Conservation (phyloP, 2,888 invertebrate species). For the Argyra leucocephala region DNA sequence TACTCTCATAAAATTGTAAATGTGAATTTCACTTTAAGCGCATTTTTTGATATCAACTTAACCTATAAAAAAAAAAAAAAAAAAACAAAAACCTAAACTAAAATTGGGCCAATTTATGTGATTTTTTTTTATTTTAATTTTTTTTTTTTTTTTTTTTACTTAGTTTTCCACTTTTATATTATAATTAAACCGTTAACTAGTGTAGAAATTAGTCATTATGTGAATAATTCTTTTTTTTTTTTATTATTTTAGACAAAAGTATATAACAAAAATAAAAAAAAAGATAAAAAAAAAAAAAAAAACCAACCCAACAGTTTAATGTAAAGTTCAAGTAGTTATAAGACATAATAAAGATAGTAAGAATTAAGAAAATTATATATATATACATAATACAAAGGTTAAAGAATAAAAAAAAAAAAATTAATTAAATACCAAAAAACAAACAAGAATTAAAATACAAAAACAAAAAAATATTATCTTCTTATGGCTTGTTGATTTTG, state of each 20-base stretch:
- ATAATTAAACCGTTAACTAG: slow-evolving; percentile 23
- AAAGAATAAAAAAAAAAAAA: not conserved
- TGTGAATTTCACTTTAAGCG: not conserved
- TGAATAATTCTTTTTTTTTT: slow-evolving; percentile 16
- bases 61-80: not conserved
- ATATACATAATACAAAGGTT: not conserved
- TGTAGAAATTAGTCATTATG: slow-evolving; percentile 21
- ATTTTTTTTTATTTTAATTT: no score
- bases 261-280: not conserved
- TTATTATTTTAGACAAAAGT: not conserved
- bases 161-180: no score
- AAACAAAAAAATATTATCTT: not conserved
- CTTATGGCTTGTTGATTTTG: not conserved
- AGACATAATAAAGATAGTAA: not conserved
- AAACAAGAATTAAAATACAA: not conserved
- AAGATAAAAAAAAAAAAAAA: not conserved
- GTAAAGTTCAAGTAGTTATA: not conserved
- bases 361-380: not conserved
- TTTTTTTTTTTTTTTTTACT: no score
- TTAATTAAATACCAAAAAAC: not conserved
- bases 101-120: slow-evolving; percentile 20
- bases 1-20: not conserved
- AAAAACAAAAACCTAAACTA: not conserved
- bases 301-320: not conserved
- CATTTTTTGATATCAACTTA: not conserved